Evolutionary conservation across 35 echinoderm and acorn worm genomes (phyloP), one percentile per base, ranked within the genome.

Genomic region (Heliocidaris erythrogramma): DNA sequence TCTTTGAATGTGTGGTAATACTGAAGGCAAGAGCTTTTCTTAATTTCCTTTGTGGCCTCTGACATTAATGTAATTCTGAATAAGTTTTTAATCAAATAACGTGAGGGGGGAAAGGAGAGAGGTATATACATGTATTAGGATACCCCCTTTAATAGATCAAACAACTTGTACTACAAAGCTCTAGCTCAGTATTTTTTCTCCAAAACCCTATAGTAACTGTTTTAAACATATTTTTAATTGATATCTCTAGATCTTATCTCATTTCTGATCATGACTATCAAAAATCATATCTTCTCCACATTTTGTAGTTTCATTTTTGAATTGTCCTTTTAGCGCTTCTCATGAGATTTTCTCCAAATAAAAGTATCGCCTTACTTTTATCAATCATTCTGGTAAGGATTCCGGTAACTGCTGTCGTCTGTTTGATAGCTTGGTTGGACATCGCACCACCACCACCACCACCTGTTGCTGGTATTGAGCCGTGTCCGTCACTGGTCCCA

Each of bases 311-410:
- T 12, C 85, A 86, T 86, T 11, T 6, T 11, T 48, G 24, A 91
- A 32, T 91, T 30, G 48, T 30, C 10, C 24, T 30, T 86, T 7
- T 0, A 42, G 1, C 35, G 35, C 1, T 42, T 42, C 35, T 42
- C n/a, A n/a, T 56, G 1, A 11, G 10, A 12, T 56, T 9, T 56
- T 11, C 52, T 56, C 14, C 2, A 56, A 0, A 14, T 56, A 56
- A 56, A 13, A 56, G 2, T 56, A 56, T 56, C 14, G 52, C 52
- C 91, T 49, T 52, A 92, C 91, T 59, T 59, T 59, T 92, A 48
- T 92, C 91, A n/a, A 92, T 92, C 49, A 92, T 92, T 13, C 49
- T 49, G 49, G 47, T 94, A 5, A 94, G 48, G 13, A 94, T 48
- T 2, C 94, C 94, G 16, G 71, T 87, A 16, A 94, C 94, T n/a